Evolutionary conservation across 1,140 invertebrate species (phyloP).

Genomic region (Adelges cooleyi): DNA sequence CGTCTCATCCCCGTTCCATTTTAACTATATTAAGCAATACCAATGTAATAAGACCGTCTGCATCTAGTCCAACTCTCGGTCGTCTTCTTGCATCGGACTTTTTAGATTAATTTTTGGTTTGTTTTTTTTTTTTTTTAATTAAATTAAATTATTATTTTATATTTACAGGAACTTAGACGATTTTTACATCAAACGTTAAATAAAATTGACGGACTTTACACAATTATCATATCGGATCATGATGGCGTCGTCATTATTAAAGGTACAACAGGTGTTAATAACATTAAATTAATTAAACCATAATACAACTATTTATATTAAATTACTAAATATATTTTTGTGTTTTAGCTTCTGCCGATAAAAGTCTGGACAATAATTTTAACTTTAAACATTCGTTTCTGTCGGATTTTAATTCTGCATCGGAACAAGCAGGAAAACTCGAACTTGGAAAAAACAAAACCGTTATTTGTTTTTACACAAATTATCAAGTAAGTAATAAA

Average conservation of each 20-base stretch:
- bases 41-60: no score
- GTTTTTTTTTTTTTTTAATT: no score
- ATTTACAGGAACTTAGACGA: slow-evolving; percentile 14
- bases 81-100: no score
- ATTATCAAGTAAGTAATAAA: slow-evolving; percentile 20
- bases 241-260: slow-evolving; percentile 15
- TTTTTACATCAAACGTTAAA: slow-evolving; percentile 12
- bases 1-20: no score
- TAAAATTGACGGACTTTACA: slow-evolving; percentile 13
- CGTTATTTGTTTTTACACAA: slow-evolving; percentile 15
- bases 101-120: no score
- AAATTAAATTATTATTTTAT: no score
- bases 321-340: background rate
- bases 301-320: no score
- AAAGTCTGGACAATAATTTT: background rate
- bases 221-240: slow-evolving; percentile 16
- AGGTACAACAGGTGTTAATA: background rate
- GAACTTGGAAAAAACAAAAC: slow-evolving; percentile 23
- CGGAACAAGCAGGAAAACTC: slow-evolving; percentile 20
- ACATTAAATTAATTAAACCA: no score
- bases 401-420: slow-evolving; percentile 20
- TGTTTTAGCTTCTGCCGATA: slow-evolving; percentile 6
- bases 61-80: no score
- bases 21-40: no score
- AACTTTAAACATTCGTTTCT: slow-evolving; percentile 9